Evolutionary conservation across 2,113 vertebrate genomes (phyloP), one percentile per base, ranked within the genome.

Genomic region (Otocyon megalotis): DNA sequence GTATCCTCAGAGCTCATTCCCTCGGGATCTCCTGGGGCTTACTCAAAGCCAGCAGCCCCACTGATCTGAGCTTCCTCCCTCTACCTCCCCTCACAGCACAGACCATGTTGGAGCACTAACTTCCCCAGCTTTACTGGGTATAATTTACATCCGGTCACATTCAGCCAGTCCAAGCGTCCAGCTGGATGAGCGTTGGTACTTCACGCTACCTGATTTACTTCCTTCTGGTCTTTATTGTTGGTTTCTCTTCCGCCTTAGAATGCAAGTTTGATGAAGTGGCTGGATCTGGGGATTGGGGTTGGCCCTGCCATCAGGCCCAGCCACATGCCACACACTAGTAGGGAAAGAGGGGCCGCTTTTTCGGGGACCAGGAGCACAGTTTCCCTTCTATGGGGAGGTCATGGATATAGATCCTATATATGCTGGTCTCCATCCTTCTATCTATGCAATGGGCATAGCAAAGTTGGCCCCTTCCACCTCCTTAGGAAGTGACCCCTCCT

Each of bases 51-150:
- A 85, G 76, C 15, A 43, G 30, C 35, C 8, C 0, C 1, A 1
- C 43, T 0, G 8, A 84, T 69, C 62, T 43, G 67, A n/a, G 43
- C 53, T 65, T 71, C 69, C 69, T 82, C 20, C 19, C 4, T 81
- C 85, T 58, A 1, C 26, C 15, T 3, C 19, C 24, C 58, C 15
- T 13, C 12, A 19, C 0, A 24, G 69, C 13, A 4, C 0, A 0
- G 1, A 37, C 35, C 77, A 24, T 24, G 48, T 63, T 15, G 13
- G 26, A 69, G 71, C 14, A 35, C 15, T 24, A 16, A 50, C 32
- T 30, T 7, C 43, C 32, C 48, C 20, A 50, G 53, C 37, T 65
- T 80, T 32, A 13, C 3, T n/a, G 81, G 10, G 24, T 48, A 11
- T 5, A n/a, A 48, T 72, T 63, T 37, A 63, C 15, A 80, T 3